Evolutionary conservation across 64 coral and sea anemone species (phyloP).

Genomic region (Montipora capricornis): DNA sequence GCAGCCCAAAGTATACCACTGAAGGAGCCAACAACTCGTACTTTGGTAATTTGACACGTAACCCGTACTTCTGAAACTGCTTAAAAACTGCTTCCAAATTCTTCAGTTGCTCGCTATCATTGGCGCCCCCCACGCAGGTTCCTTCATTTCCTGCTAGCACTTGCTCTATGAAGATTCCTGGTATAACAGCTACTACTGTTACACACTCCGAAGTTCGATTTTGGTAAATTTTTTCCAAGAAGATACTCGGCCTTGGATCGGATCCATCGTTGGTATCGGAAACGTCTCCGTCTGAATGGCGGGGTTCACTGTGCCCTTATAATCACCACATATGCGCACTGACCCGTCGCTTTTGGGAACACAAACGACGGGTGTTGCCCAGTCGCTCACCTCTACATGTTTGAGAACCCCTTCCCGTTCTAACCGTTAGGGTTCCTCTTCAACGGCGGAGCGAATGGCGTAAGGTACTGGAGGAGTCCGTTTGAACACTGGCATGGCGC

Average conservation of each 20-base stretch:
- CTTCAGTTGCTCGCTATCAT: too few relatives aligned
- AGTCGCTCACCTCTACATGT: conserved; percentile 19
- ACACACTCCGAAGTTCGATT: conserved; percentile 14
- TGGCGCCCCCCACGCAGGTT: background rate
- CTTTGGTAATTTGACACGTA: too few relatives aligned
- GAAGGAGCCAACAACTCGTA: too few relatives aligned
- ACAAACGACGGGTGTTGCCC: conserved; percentile 17
- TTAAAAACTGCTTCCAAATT: too few relatives aligned
- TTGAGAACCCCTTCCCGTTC: conserved; percentile 26
- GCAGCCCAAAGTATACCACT: too few relatives aligned
- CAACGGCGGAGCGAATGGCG: background rate
- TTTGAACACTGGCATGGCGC: conserved; percentile 7
- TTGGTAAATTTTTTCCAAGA: conserved; percentile 42
- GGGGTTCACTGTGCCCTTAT: conserved; percentile 8
- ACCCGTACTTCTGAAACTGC: too few relatives aligned
- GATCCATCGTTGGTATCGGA: conserved; percentile 19
- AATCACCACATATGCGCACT: conserved; percentile 37
- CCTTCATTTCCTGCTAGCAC: conserved; percentile 14
- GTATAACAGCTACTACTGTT: background rate
- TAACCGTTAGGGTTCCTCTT: conserved; percentile 17
- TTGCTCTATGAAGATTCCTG: conserved; percentile 26
- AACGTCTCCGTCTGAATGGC: background rate
- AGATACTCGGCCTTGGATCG: conserved; percentile 6
- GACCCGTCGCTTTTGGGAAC: conserved; percentile 20
- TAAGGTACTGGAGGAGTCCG: conserved; percentile 20